Conservation (phyloP, 2,888 invertebrate species). For the Carcina quercana region DNA sequence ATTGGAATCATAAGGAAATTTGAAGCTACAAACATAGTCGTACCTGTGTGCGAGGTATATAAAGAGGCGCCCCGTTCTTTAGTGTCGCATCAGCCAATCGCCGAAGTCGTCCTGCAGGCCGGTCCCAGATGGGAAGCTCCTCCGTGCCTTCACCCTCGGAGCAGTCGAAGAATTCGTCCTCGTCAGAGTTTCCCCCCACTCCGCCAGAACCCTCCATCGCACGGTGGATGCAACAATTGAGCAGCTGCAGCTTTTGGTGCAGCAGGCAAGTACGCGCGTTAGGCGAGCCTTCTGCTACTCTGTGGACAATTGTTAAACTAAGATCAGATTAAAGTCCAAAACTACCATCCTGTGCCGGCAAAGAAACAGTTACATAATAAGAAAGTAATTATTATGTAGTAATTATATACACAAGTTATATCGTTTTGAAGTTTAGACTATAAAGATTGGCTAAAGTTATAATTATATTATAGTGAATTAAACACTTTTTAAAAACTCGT, state of each 20-base stretch:
- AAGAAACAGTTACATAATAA: no score
- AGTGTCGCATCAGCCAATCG: slow-evolving; percentile 51
- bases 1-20: no score
- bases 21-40: slow-evolving; percentile 10
- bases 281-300: slow-evolving; percentile 86
- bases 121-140: slow-evolving; percentile 56
- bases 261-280: slow-evolving; percentile 92
- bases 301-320: slow-evolving; percentile 47
- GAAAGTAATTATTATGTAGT: no score
- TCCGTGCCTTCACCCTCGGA: slow-evolving; percentile 72
- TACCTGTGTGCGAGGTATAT: slow-evolving; percentile 61
- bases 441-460: no score
- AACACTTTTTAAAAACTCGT: neutral
- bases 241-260: slow-evolving; percentile 95
- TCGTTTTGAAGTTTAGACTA: no score
- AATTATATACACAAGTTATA: no score
- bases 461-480: no score
- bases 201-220: slow-evolving; percentile 56
- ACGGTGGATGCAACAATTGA: slow-evolving; percentile 85
- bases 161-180: slow-evolving; percentile 89
- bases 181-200: slow-evolving; percentile 44
- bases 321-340: no score
- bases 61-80: slow-evolving; percentile 57
- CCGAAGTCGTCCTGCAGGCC: slow-evolving; percentile 50
- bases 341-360: no score